A percentile compares a stretch with the other conserved stretches of the same genome.
Evolutionary conservation across 1,140 invertebrate genomes (phyloP).

Genomic region (Drosophila bocki): DNA sequence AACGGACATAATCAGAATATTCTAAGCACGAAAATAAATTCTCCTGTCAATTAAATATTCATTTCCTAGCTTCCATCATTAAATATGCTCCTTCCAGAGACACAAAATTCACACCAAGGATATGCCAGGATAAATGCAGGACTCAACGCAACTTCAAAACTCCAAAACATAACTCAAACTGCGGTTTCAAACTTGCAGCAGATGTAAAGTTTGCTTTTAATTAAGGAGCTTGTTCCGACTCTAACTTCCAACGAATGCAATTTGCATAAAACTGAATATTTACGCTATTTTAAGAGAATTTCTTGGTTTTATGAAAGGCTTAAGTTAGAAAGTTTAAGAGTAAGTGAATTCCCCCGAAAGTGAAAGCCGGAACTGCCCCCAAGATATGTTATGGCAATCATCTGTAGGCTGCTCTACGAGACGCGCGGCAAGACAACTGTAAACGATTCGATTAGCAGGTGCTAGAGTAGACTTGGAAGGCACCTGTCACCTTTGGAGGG

Average conservation of each 20-base stretch:
- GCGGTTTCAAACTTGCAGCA: constrained; percentile 51
- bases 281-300: neutral
- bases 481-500: constrained; percentile 85
- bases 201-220: constrained; percentile 30
- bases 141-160: constrained; percentile 26
- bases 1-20: neutral
- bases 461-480: constrained; percentile 68
- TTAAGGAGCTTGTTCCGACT: constrained; percentile 2
- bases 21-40: too few relatives aligned
- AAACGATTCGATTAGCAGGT: constrained; percentile 84
- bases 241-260: neutral
- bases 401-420: constrained; percentile 44
- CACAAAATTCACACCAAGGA: constrained; percentile 18
- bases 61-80: neutral
- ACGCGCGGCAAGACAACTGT: constrained; percentile 71
- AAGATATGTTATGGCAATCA: constrained; percentile 43
- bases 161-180: constrained; percentile 45
- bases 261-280: constrained; percentile 10
- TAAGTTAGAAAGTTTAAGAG: neutral
- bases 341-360: neutral
- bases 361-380: neutral
- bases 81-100: neutral
- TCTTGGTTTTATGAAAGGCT: neutral
- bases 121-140: constrained; percentile 7
- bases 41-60: too few relatives aligned